phyloP scores from a whole-genome alignment of 2,888 invertebrate species.

The Geotrupes spiniger region DNA sequence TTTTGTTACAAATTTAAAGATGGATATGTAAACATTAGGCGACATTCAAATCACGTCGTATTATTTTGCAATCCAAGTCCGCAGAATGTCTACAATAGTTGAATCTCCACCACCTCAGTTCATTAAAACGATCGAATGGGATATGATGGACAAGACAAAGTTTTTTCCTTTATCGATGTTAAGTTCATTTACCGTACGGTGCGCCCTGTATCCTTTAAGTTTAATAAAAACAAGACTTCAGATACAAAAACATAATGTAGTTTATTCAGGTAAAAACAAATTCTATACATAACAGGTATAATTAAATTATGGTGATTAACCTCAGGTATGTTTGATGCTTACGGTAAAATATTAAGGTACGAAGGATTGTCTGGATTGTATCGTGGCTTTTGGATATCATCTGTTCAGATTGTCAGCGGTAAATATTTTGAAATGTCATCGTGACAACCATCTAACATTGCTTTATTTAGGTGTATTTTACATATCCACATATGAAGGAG shows the following conservation, averaged over 20 bases:
- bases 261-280: constrained; percentile 81
- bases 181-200: constrained; percentile 76
- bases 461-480: constrained; percentile 73
- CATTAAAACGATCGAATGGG: constrained; percentile 90
- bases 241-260: constrained; percentile 76
- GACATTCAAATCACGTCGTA: constrained; percentile 3
- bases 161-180: constrained; percentile 91
- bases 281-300: constrained; percentile 20
- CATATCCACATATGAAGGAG: constrained; percentile 91
- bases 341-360: constrained; percentile 75
- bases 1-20: constrained; percentile 9
- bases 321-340: constrained; percentile 79
- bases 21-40: constrained; percentile 4
- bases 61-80: background rate
- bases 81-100: constrained; percentile 48
- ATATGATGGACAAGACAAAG: constrained; percentile 96
- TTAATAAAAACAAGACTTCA: constrained; percentile 94
- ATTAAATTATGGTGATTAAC: background rate
- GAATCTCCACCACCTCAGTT: constrained; percentile 59
- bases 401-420: constrained; percentile 60
- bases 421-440: constrained; percentile 25
- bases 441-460: background rate
- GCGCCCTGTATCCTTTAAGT: constrained; percentile 86
- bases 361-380: constrained; percentile 89
- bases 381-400: constrained; percentile 93